phyloP scores from a whole-genome alignment of 2,113 vertebrate genomes.

The Ceuthmochares aereus region DNA sequence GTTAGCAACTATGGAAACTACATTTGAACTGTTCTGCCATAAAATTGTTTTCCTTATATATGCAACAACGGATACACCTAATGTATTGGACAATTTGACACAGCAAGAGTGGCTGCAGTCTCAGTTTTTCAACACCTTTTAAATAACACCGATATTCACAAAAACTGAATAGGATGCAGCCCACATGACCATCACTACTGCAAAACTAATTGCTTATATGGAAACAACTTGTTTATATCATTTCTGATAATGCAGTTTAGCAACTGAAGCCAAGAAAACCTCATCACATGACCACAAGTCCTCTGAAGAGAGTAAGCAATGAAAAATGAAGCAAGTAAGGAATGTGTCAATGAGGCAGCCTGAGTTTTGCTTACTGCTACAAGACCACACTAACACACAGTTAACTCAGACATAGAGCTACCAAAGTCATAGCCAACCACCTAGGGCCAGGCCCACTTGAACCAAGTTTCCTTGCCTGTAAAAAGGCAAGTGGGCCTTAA shows the following conservation, averaged over 20 bases:
- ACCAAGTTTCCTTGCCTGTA: neutral
- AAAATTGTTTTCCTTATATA: neutral
- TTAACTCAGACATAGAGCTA: neutral
- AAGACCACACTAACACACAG: neutral
- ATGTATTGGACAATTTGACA: neutral
- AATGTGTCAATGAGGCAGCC: neutral
- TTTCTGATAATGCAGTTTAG: neutral
- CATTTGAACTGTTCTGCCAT: neutral
- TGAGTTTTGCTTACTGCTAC: neutral
- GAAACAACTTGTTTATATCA: slow-evolving; percentile 5
- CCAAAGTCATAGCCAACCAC: neutral
- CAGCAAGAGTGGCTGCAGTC: neutral
- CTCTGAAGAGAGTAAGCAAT: neutral
- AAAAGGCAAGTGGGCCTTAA: neutral
- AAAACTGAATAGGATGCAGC: neutral
- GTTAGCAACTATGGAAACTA: neutral
- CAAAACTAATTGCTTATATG: neutral
- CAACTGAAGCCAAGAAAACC: slow-evolving; percentile 7
- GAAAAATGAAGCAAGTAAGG: neutral
- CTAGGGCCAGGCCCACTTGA: neutral
- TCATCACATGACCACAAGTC: neutral
- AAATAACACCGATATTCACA: neutral
- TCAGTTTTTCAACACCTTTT: neutral
- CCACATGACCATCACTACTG: neutral
- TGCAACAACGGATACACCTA: neutral